Evolutionary conservation across 1,140 invertebrate genomes (phyloP), one percentile per base, ranked within the genome.

Genomic region (Brachionus angularis): DNA sequence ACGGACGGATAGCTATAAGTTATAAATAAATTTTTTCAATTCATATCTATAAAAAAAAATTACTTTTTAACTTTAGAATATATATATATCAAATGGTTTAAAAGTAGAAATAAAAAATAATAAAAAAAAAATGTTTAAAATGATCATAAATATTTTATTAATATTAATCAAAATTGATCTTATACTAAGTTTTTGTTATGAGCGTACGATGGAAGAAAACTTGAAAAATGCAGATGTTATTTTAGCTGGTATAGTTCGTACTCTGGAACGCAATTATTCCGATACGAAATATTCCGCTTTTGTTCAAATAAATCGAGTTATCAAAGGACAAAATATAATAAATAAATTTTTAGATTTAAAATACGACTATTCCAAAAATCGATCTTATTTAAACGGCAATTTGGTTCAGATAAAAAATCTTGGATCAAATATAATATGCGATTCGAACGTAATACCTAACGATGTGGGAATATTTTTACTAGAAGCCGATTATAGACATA

Each of bases 391-490:
- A 25, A 23, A 14, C 53, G 12, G 3, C 10, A 39, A 39, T 58
- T 58, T 58, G 23, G 23, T 58, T 12, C 21, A 23, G 36, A 29
- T 58, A 23, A 36, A 29, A 39, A 58, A 58, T 58, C 39, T 58
- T 34, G 53, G 53, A 12, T 42, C 53, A 21, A n/a, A 42, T 14
- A 39, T 23, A 14, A 42, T 58, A 39, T 58, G 53, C 23, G 53
- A 58, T 8, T 58, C 53, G 3, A 39, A 58, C 39, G 53, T 58
- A 1, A 58, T 18, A 39, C 34, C 34, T 25, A 36, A 36, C 25
- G 53, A 58, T 58, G 33, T 58, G 12, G n/a, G 53, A 58, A 58
- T 58, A 14, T 58, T 58, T 39, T 39, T 58, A 10, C 2, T 58
- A 10, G 39, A 39, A 58, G 36, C 39, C 53, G 34, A 39, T 21